Evolutionary conservation across 2,797 vertebrate species (phyloP), one percentile per base, ranked within the genome.

Genomic region (Betta splendens): DNA sequence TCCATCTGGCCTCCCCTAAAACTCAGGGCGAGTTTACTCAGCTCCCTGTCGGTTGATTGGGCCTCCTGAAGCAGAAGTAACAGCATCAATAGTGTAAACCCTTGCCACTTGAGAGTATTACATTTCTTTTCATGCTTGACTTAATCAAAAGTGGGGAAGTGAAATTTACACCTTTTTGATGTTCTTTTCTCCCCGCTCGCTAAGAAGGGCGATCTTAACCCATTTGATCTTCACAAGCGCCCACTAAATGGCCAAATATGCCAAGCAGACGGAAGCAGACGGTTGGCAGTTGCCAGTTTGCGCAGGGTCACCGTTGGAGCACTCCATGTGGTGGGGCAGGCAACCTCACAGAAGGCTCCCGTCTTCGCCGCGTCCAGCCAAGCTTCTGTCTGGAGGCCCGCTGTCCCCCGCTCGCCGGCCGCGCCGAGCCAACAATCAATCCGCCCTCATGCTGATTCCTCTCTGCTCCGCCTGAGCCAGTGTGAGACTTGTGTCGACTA

Each of bases 161-260:
- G 97, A 98, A 99, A 99, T 97, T 96, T 97, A 99, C 97, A 98
- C 96, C 96, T 98, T 98, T 99, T 98, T 98, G 98, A 99, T 99
- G 98, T 97, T 94, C 95, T 95, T 97, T 98, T 94, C 95, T 91
- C 91, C 92, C 95, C 92, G 94, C 95, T 96, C 94, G 93, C 97
- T 95, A 96, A 97, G 94, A 94, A 94, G 93, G 94, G 93, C 93
- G 93, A 95, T 95, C 95, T 96, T 95, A 97, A 96, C 96, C 95
- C 95, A 94, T 96, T 95, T 96, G 95, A 98, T 98, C 97, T 96
- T 94, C 94, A 91, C 94, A 95, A 95, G 94, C 92, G 87, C 93
- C 94, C 91, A 90, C 91, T 97, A 98, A 98, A 97, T 94, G 96
- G 94, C 94, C 94, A 96, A 98, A 98, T 98, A 96, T 98, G 96